Percentiles rank a stretch among this genome's conserved stretches.
phyloP scores from a whole-genome alignment of 2,888 invertebrate genomes.

The Tyria jacobaeae region DNA sequence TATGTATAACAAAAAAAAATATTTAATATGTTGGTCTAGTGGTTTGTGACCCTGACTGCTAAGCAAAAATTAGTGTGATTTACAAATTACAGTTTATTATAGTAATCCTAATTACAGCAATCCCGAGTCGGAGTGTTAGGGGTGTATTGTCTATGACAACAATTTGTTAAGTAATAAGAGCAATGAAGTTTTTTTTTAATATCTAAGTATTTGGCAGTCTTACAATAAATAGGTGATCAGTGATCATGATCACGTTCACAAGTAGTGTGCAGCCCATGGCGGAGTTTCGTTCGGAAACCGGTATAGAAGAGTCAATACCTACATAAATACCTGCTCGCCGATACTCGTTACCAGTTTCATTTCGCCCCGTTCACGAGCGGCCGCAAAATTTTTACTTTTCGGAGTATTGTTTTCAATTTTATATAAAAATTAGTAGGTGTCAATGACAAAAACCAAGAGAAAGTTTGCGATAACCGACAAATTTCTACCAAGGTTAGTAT shows the following conservation, averaged over 20 bases:
- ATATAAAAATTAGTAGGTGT: slow-evolving; percentile 76
- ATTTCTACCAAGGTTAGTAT: slow-evolving; percentile 84
- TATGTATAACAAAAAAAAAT: no score
- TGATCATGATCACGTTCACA: slow-evolving; percentile 43
- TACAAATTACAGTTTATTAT: no score
- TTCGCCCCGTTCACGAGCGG: slow-evolving; percentile 62
- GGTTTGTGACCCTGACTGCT: no score
- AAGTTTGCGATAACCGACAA: slow-evolving; percentile 84
- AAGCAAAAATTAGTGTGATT: no score
- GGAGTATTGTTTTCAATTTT: slow-evolving; percentile 72
- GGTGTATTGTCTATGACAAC: not conserved
- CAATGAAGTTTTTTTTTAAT: no score
- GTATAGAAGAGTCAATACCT: slow-evolving; percentile 49
- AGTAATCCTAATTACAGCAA: no score
- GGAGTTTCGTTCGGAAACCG: slow-evolving; percentile 53
- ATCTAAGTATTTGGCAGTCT: slow-evolving; percentile 37
- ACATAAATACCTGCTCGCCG: slow-evolving; percentile 63
- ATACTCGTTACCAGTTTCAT: slow-evolving; percentile 60
- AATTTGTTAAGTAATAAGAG: slow-evolving; percentile 1
- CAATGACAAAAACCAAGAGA: slow-evolving; percentile 86
- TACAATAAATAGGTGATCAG: slow-evolving; percentile 40
- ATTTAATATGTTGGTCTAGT: no score
- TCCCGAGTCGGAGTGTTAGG: no score
- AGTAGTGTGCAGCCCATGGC: slow-evolving; percentile 19
- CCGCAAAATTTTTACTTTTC: slow-evolving; percentile 67